Conservation (phyloP, 1,140 invertebrate genomes). For the Diabrotica virgifera region DNA sequence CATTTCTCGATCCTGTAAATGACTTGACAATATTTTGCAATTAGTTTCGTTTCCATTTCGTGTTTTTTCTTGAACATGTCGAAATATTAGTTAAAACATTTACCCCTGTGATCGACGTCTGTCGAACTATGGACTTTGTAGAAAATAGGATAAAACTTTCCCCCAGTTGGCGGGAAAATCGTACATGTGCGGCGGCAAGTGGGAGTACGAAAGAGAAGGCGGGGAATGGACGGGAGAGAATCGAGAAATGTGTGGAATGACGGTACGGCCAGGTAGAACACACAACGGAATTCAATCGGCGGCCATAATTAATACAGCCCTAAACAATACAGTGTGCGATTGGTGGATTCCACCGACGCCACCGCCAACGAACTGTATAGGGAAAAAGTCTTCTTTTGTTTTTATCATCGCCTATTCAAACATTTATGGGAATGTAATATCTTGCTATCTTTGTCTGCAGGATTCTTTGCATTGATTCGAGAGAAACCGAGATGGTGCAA, state of each 20-base stretch:
- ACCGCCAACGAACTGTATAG: slow-evolving; percentile 7
- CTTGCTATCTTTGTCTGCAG: slow-evolving; percentile 17
- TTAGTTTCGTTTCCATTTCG: too few relatives aligned
- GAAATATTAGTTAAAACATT: too few relatives aligned
- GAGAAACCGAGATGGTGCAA: slow-evolving; percentile 7
- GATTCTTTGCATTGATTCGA: slow-evolving; percentile 25
- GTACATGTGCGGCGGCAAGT: slow-evolving; percentile 16
- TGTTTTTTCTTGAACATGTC: too few relatives aligned
- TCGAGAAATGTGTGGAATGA: slow-evolving; percentile 39
- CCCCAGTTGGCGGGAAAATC: slow-evolving; percentile 6
- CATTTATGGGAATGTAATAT: slow-evolving; percentile 33
- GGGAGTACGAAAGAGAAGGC: slow-evolving; percentile 18
- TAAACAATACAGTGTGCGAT: slow-evolving; percentile 30
- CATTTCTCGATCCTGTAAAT: too few relatives aligned
- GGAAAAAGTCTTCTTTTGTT: slow-evolving; percentile 32
- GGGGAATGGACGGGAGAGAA: slow-evolving; percentile 23
- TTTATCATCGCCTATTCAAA: slow-evolving; percentile 27
- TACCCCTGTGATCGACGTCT: too few relatives aligned
- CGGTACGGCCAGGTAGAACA: slow-evolving; percentile 39
- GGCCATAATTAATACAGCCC: slow-evolving; percentile 41
- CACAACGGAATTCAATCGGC: slow-evolving; percentile 41
- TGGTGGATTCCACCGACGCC: slow-evolving; percentile 21
- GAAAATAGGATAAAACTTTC: too few relatives aligned
- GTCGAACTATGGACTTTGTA: too few relatives aligned
- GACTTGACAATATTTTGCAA: too few relatives aligned